Base-by-base conservation (phyloP, 2,888 invertebrate species). In the Drepanosiphum platanoidis region DNA sequence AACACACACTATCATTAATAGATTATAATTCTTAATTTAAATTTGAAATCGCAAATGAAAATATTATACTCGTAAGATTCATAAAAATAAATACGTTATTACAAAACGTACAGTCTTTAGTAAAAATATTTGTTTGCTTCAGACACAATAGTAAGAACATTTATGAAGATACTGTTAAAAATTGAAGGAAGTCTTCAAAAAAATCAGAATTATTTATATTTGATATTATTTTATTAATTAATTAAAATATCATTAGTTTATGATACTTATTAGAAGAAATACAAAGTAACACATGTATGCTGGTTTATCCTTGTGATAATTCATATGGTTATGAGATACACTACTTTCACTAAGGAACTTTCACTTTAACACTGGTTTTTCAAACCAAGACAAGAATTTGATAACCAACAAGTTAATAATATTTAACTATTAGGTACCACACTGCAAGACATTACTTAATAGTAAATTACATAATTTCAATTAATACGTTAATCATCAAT, bases 331-430 rank as follows among this genome's bases (percentile, higher is more conserved):
- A 79, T 32, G 36, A 79, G 32, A 68, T 46, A 15, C 22, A 80
- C 70, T 68, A 80, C 80, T 81, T 81, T 81, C 80, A 81, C 80
- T 81, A 30, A 15, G 3, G 13, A 30, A 81, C 80, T 81, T 81
- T 81, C 80, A 71, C 80, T 71, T 81, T 58, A 42, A 64, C 9
- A 78, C 39, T 39, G 30, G 30, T 64, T 42, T 64, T 66, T 36
- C n/a, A n/a, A 39, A 68, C 68, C 11, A 71, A 30, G 22, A 22
- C 30, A 42, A 79, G 3, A 52, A 46, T 79, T 39, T 71, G 30
- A n/a, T 34, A 42, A 72, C 39, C 42, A 46, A 72, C n/a, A n/a
- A n/a, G n/a, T n/a, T n/a, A 36, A 36, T 36, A n/a, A 7, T 61
- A n/a, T 61, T 61, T 5, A 61, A 18, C 61, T 46, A 46, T 46